phyloP scores from a whole-genome alignment of 2,797 vertebrate species.

The Hoplostethus atlanticus region DNA sequence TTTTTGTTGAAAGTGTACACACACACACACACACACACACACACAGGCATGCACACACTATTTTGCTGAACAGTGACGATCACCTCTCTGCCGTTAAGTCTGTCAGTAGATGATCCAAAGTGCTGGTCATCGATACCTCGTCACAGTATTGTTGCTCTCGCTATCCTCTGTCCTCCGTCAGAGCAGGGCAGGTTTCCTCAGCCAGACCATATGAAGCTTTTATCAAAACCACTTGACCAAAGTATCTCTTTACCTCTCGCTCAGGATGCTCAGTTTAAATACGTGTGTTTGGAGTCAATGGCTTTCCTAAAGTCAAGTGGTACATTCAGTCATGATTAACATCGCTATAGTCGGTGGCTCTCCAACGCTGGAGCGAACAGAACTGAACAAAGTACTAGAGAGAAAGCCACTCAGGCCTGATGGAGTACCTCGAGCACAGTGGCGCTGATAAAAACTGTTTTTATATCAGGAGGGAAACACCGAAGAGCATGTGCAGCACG shows the following conservation, averaged over 20 bases:
- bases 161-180: constrained; percentile 20
- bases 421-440: constrained; percentile 41
- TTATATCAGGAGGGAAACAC: constrained; percentile 47
- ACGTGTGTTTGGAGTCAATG: constrained; percentile 44
- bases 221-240: constrained; percentile 37
- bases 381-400: constrained; percentile 52
- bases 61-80: too few species aligned
- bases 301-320: constrained; percentile 53
- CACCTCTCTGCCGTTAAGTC: not conserved
- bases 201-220: constrained; percentile 13
- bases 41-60: too few species aligned
- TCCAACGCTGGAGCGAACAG: constrained; percentile 43
- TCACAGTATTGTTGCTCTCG: not conserved
- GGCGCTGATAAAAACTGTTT: constrained; percentile 43
- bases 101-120: not conserved
- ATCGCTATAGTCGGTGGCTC: constrained; percentile 26
- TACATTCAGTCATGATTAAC: constrained; percentile 18
- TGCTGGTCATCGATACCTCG: not conserved
- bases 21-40: too few species aligned
- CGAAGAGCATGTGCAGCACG: not conserved
- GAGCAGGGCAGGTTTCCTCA: constrained; percentile 3
- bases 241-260: constrained; percentile 63
- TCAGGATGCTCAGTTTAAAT: constrained; percentile 50
- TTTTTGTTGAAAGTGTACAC: too few species aligned
- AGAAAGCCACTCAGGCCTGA: constrained; percentile 44